phyloP scores from a whole-genome alignment of 1,140 invertebrate genomes.

The Cecropterus lyciades region DNA sequence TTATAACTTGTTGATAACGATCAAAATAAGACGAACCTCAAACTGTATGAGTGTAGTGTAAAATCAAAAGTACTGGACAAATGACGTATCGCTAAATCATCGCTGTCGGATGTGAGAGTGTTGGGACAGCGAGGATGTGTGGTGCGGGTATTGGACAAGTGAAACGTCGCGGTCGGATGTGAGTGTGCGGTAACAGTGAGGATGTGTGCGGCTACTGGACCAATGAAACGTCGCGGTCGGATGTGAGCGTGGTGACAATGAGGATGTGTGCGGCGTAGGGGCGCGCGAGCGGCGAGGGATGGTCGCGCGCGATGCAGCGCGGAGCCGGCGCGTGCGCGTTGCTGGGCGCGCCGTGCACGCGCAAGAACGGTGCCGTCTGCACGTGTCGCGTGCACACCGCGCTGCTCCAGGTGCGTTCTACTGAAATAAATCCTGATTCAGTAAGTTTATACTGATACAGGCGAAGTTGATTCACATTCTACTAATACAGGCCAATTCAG shows the following conservation, averaged over 20 bases:
- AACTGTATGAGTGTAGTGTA: too few species aligned
- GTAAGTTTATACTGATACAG: too few species aligned
- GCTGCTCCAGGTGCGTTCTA: constrained; percentile 59
- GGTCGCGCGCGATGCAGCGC: constrained; percentile 67
- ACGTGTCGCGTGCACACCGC: constrained; percentile 71
- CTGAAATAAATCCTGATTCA: too few species aligned
- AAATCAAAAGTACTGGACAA: too few species aligned
- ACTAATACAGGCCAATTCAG: too few species aligned
- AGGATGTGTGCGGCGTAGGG: constrained; percentile 26
- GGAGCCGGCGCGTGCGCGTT: constrained; percentile 74
- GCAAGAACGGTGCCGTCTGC: constrained; percentile 75
- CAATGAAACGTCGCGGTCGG: background rate
- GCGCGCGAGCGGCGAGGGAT: constrained; percentile 50
- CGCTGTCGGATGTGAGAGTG: too few species aligned
- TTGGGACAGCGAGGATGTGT: too few species aligned
- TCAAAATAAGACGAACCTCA: background rate
- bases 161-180: too few species aligned
- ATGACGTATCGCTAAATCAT: too few species aligned
- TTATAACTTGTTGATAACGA: background rate
- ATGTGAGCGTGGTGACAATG: background rate
- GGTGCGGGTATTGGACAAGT: too few species aligned
- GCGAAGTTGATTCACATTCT: too few species aligned
- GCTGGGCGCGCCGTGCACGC: constrained; percentile 74
- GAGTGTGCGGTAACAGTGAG: background rate
- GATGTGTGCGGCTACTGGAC: constrained; percentile 24